Evolutionary conservation across 2,888 invertebrate genomes (phyloP).

Genomic region (Tromatobia lineatoria): DNA sequence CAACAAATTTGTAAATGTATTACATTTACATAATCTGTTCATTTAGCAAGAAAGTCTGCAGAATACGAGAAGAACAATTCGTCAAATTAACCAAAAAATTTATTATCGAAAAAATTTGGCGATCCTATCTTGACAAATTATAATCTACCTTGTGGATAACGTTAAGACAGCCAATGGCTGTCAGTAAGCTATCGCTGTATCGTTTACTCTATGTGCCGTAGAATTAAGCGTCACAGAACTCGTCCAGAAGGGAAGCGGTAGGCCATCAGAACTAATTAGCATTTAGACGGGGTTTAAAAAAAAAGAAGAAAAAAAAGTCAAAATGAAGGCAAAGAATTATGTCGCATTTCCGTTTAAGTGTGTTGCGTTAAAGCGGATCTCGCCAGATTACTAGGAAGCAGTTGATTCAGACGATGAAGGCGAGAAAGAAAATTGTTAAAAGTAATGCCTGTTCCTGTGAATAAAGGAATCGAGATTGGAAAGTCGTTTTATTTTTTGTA

Average conservation of each 20-base stretch:
- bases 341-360: constrained; percentile 2
- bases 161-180: background rate
- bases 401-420: background rate
- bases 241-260: constrained; percentile 10
- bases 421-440: background rate
- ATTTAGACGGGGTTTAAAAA: constrained; percentile 73
- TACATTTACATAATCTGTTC: no score
- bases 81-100: no score
- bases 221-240: constrained; percentile 25
- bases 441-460: background rate
- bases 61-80: no score
- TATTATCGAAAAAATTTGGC: background rate
- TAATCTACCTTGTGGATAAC: background rate
- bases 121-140: background rate
- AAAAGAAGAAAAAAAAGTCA: constrained; percentile 35
- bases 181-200: background rate
- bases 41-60: no score
- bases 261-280: constrained; percentile 71
- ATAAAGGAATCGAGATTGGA: no score
- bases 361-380: background rate
- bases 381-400: background rate
- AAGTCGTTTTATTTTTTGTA: no score
- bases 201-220: background rate
- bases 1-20: no score
- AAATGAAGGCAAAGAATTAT: constrained; percentile 39